Conservation (phyloP, 2,888 invertebrate species). For the Nemurella pictetii region DNA sequence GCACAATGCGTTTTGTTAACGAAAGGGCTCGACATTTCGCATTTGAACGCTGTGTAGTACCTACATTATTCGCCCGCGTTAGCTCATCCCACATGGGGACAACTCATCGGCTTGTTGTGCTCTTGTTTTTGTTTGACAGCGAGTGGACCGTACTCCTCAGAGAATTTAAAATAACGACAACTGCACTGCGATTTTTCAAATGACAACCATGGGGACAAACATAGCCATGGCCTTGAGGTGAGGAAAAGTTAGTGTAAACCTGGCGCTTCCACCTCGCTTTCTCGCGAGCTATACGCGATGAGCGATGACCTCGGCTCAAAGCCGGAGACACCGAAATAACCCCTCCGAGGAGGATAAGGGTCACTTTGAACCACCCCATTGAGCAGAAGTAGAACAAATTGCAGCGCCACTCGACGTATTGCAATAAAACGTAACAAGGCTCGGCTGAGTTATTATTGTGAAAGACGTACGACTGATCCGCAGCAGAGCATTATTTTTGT, state of each 20-base stretch:
- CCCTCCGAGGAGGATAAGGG: background rate
- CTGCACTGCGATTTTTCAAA: too few relatives aligned
- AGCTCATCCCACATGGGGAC: too few relatives aligned
- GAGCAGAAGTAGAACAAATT: constrained; percentile 5
- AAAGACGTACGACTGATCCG: background rate
- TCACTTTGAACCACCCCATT: constrained; percentile 5
- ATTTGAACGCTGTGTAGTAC: too few relatives aligned
- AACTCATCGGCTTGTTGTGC: too few relatives aligned
- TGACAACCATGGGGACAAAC: too few relatives aligned
- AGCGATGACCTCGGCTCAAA: background rate
- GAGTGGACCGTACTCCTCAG: too few relatives aligned
- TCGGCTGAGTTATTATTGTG: background rate
- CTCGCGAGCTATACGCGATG: background rate
- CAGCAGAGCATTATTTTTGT: background rate
- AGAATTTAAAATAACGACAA: too few relatives aligned
- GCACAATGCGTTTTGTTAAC: background rate
- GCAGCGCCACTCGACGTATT: background rate
- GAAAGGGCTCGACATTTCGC: background rate
- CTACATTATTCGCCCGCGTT: too few relatives aligned
- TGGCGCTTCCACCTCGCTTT: background rate
- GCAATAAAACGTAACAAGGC: background rate
- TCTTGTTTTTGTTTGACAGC: too few relatives aligned
- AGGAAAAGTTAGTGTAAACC: too few relatives aligned
- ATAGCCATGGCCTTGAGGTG: too few relatives aligned
- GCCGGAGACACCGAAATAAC: background rate